Evolutionary conservation across 2,888 invertebrate species (phyloP).

Genomic region (Eupithecia subfuscata): DNA sequence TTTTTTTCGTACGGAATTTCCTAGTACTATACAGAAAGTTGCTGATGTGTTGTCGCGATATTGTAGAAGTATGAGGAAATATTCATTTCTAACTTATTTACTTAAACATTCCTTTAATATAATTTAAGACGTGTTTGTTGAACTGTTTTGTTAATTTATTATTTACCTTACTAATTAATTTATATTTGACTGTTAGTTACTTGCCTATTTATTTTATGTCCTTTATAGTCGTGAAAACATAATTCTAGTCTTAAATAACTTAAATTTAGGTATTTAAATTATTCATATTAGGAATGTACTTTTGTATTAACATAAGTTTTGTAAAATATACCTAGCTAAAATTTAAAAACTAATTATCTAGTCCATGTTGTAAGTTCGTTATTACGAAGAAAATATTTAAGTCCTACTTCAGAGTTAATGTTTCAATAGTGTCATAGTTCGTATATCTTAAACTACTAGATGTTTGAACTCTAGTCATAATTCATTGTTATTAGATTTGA

Average conservation of each 20-base stretch:
- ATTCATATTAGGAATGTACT: conserved; percentile 35
- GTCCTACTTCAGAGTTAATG: conserved; percentile 59
- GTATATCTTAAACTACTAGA: not conserved
- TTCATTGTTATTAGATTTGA: conserved; percentile 17
- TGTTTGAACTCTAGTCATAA: conserved; percentile 31
- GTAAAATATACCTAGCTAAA: conserved; percentile 48
- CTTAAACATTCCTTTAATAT: conserved; percentile 64
- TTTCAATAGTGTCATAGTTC: conserved; percentile 26
- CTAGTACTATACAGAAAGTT: not conserved
- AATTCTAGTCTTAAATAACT: conserved; percentile 55
- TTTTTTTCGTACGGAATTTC: not conserved
- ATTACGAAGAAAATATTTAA: conserved; percentile 46
- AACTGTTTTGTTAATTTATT: conserved; percentile 57
- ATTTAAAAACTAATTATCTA: conserved; percentile 45
- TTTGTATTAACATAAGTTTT: conserved; percentile 55
- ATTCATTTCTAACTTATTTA: conserved; percentile 13
- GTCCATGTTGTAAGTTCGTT: conserved; percentile 57
- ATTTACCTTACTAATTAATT: conserved; percentile 19
- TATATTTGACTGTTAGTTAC: conserved; percentile 53
- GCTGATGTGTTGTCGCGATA: not conserved
- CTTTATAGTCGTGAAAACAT: conserved; percentile 52
- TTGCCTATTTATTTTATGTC: conserved; percentile 56
- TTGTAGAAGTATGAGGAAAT: conserved; percentile 23
- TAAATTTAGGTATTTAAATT: conserved; percentile 27
- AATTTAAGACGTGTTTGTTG: conserved; percentile 46